phyloP scores from a whole-genome alignment of 2,113 vertebrate genomes.

The Raja brachyura region DNA sequence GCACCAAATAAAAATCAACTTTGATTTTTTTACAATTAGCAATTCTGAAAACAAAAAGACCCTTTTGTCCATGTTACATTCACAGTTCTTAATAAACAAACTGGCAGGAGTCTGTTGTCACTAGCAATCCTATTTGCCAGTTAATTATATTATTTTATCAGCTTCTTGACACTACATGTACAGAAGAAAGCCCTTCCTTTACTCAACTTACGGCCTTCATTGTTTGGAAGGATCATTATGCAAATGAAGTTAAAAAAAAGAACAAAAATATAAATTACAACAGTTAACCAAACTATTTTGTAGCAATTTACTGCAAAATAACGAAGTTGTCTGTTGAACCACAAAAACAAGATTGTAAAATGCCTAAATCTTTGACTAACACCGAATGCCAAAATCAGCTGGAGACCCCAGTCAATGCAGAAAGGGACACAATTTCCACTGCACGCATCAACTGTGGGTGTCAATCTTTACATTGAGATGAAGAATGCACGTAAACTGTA shows the following conservation, averaged over 20 bases:
- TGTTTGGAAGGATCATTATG: background rate
- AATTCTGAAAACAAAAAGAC: background rate
- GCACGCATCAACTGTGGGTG: background rate
- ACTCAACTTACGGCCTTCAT: background rate
- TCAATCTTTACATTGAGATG: background rate
- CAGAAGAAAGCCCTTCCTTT: background rate
- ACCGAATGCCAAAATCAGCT: background rate
- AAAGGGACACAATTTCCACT: background rate
- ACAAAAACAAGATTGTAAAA: constrained; percentile 1
- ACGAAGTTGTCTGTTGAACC: background rate
- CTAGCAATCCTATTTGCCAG: background rate
- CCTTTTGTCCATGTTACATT: background rate
- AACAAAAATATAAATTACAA: background rate
- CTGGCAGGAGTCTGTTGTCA: background rate
- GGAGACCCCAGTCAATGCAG: background rate
- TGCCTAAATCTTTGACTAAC: background rate
- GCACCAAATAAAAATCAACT: background rate
- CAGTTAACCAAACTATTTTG: background rate
- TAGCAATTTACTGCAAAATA: background rate
- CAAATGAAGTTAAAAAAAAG: background rate
- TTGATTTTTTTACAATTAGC: too few relatives aligned
- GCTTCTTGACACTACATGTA: background rate
- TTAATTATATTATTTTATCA: background rate
- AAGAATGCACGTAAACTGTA: background rate
- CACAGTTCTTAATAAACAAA: background rate